Evolutionary conservation across 2,888 invertebrate species (phyloP).

Genomic region (Pteria penguin): DNA sequence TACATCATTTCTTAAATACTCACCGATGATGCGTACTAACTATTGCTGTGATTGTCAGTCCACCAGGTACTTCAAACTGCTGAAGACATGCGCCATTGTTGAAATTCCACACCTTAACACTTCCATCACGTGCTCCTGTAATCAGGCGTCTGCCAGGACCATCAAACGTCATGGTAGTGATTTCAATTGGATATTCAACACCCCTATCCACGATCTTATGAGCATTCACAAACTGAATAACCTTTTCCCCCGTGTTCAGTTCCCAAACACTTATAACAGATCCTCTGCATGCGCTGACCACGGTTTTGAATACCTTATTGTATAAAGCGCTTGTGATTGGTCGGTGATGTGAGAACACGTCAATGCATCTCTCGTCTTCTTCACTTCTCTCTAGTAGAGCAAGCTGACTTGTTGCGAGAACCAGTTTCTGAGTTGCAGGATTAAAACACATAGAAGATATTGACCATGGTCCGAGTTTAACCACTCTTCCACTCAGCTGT

Average conservation of each 20-base stretch:
- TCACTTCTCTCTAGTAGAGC: slow-evolving; percentile 62
- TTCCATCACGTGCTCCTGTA: slow-evolving; percentile 90
- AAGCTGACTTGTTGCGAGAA: slow-evolving; percentile 64
- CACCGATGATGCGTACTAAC: slow-evolving; percentile 80
- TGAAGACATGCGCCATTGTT: slow-evolving; percentile 88
- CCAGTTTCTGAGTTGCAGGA: slow-evolving; percentile 53
- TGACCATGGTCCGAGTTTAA: slow-evolving; percentile 59
- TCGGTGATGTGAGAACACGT: slow-evolving; percentile 83
- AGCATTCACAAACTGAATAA: slow-evolving; percentile 71
- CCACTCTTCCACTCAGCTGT: slow-evolving; percentile 80
- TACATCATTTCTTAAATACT: not conserved
- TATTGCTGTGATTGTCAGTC: slow-evolving; percentile 83
- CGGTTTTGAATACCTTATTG: slow-evolving; percentile 85
- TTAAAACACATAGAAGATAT: slow-evolving; percentile 62
- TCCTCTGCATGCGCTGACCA: slow-evolving; percentile 89
- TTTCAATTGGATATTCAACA: slow-evolving; percentile 85
- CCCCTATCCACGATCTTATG: slow-evolving; percentile 86
- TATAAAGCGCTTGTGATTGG: slow-evolving; percentile 87
- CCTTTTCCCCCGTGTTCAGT: slow-evolving; percentile 84
- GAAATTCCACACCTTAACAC: slow-evolving; percentile 91
- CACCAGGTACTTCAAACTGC: slow-evolving; percentile 85
- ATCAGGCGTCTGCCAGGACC: slow-evolving; percentile 86
- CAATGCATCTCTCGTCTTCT: slow-evolving; percentile 59
- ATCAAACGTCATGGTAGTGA: slow-evolving; percentile 89
- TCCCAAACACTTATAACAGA: slow-evolving; percentile 92